phyloP scores from a whole-genome alignment of 2,113 vertebrate species.

The Numida meleagris region DNA sequence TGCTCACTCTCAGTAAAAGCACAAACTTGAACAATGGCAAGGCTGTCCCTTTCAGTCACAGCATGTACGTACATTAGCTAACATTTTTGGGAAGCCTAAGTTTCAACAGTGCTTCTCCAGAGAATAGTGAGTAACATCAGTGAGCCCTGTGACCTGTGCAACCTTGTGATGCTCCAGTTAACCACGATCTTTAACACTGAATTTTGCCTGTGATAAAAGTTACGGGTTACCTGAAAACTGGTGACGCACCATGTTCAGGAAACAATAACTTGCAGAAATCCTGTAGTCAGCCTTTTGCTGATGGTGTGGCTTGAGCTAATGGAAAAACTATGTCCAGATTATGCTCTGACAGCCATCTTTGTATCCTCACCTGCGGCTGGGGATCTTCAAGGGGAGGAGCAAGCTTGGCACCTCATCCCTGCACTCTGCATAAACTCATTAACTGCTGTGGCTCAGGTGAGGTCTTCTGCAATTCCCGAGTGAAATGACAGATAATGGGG shows the following conservation, averaged over 20 bases:
- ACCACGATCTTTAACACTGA: neutral
- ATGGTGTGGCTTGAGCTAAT: neutral
- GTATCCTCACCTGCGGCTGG: neutral
- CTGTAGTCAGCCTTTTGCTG: neutral
- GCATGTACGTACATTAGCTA: neutral
- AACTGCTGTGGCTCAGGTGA: neutral
- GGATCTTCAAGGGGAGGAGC: neutral
- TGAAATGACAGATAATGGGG: constrained; percentile 19
- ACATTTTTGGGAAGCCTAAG: neutral
- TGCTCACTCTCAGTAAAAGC: neutral
- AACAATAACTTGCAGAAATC: neutral
- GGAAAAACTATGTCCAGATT: neutral
- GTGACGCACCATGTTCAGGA: neutral
- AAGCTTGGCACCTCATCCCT: neutral
- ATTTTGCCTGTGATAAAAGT: neutral
- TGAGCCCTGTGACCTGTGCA: rapidly evolving
- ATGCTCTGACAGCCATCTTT: neutral
- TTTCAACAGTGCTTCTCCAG: neutral
- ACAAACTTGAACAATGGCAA: neutral
- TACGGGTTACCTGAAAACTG: neutral
- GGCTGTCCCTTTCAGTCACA: neutral
- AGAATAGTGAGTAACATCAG: neutral
- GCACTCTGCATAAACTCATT: neutral
- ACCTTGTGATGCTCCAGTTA: neutral
- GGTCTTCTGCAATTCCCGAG: constrained; percentile 1